Percentiles rank a stretch among this genome's conserved stretches.
These are phyloP conservation scores for Esperia sulphurella DNA, from an alignment of 2,888 invertebrate genomes.

Conservation along the genomic window DNA sequence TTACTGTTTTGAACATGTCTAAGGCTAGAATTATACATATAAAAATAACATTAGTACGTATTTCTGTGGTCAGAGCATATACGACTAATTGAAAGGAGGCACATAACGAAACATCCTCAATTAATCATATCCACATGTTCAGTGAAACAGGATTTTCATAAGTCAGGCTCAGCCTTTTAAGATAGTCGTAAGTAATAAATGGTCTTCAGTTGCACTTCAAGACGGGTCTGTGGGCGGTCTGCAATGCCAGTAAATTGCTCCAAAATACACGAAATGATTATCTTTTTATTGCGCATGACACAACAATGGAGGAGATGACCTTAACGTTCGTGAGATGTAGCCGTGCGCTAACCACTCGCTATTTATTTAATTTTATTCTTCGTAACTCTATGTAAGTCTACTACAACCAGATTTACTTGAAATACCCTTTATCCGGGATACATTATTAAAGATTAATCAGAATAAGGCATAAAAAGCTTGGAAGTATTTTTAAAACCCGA, in stretches of 20 bases:
- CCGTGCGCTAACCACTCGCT: slow-evolving; percentile 36
- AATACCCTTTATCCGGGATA: background rate
- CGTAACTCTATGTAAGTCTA: background rate
- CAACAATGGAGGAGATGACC: slow-evolving; percentile 68
- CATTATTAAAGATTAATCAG: slow-evolving; percentile 8
- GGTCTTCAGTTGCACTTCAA: background rate
- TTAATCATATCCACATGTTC: background rate
- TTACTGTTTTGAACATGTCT: too few relatives aligned
- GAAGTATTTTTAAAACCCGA: slow-evolving; percentile 18
- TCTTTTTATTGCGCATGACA: slow-evolving; percentile 63
- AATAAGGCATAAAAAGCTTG: slow-evolving; percentile 4
- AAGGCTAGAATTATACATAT: too few relatives aligned
- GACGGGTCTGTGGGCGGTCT: slow-evolving; percentile 42
- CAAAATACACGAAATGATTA: slow-evolving; percentile 68
- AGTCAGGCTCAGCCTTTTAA: background rate
- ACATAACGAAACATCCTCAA: background rate
- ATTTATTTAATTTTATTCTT: slow-evolving; percentile 32
- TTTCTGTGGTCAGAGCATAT: background rate
- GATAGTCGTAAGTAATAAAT: background rate
- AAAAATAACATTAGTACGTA: background rate
- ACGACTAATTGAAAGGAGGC: background rate
- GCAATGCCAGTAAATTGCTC: slow-evolving; percentile 49
- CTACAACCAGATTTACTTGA: background rate
- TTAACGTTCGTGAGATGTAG: slow-evolving; percentile 50
- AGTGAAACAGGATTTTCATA: background rate